phyloP scores from a whole-genome alignment of 2,797 vertebrate species.

The Onychomys torridus region DNA sequence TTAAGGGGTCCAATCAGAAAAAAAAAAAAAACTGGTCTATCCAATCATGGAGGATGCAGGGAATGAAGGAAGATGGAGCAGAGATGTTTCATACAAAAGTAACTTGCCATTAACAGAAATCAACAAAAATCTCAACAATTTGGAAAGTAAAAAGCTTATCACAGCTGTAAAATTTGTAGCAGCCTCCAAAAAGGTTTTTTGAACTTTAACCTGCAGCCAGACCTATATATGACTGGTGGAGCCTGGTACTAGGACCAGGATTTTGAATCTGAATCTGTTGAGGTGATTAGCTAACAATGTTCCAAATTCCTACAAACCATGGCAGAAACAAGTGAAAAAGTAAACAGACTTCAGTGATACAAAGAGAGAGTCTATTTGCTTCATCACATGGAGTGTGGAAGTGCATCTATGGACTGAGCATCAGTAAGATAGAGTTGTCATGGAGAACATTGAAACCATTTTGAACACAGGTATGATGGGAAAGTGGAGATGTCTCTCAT shows the following conservation, averaged over 20 bases:
- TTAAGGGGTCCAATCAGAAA: conserved; percentile 98
- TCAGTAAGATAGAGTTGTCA: conserved; percentile 98
- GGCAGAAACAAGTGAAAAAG: conserved; percentile 94
- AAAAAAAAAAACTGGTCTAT: conserved; percentile 97
- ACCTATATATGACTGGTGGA: conserved; percentile 95
- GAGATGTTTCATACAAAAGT: conserved; percentile 97
- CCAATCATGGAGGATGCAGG: conserved; percentile 98
- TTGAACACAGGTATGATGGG: conserved; percentile 97
- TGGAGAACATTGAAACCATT: conserved; percentile 99
- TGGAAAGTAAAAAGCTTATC: conserved; percentile 98
- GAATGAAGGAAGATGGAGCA: conserved; percentile 99
- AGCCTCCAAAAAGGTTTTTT: conserved; percentile 98
- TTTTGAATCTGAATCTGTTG: conserved; percentile 98
- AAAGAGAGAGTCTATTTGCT: conserved; percentile 96
- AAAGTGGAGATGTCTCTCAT: conserved; percentile 98
- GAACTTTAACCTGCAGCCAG: conserved; percentile 96
- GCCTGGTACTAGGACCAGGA: conserved; percentile 99
- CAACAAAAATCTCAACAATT: conserved; percentile 98
- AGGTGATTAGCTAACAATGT: conserved; percentile 97
- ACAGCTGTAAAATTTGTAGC: conserved; percentile 98
- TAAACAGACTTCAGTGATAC: conserved; percentile 97
- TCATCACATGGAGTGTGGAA: conserved; percentile 98
- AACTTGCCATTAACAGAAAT: conserved; percentile 98
- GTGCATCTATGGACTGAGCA: conserved; percentile 96
- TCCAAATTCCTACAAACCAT: conserved; percentile 98